Evolutionary conservation across 2,113 vertebrate genomes (phyloP), one percentile per base, ranked within the genome.

Genomic region (Sclerurus mexicanus): DNA sequence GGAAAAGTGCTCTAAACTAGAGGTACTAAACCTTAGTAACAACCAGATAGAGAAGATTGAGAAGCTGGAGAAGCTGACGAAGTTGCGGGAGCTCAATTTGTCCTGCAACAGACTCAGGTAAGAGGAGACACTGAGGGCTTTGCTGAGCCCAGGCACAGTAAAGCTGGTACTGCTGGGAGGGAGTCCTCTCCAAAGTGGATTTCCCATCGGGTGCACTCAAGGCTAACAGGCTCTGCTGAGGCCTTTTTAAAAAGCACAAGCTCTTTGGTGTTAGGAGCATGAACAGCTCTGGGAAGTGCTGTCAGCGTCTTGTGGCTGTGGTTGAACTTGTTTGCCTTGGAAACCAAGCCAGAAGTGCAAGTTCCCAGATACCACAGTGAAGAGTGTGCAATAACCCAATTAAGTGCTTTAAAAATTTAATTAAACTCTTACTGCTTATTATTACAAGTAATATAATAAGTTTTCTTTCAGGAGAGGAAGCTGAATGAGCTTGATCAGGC

Each of bases 41-140:
- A 99, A 99, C 93, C 81, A 97, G 39, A 98, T 99, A 87, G 98
- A 98, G 94, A 99, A 98, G 97, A 98, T 99, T 42, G 98, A 99
- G 96, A 99, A 98, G 80, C 3, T 99, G 96, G 98, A 98, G 35
- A 98, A 98, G 67, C 97, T 98, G 78, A 71, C 94, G 71, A 98
- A 97, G 60, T 79, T 99, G 74, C 96, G 97, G 31, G 98, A 99
- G 47, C 98, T 99, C 73, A 98, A 99, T 78, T 96, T 99, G 80
- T 98, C 98, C 9, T 96, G 96, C 97, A 99, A 99, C 96, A 98
- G 87, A 90, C 98, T 99, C 97, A 97, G 97, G 98, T 99, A 66
- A 97, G 95, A 85, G 68, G 52, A 39, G 47, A 10, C 37, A 10
- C 8, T 33, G 0, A 12, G 15, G 16, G 50, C 4, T 30, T 33